Evolutionary conservation across 2,888 invertebrate species (phyloP).

Genomic region (Ichneumoninae sp.): DNA sequence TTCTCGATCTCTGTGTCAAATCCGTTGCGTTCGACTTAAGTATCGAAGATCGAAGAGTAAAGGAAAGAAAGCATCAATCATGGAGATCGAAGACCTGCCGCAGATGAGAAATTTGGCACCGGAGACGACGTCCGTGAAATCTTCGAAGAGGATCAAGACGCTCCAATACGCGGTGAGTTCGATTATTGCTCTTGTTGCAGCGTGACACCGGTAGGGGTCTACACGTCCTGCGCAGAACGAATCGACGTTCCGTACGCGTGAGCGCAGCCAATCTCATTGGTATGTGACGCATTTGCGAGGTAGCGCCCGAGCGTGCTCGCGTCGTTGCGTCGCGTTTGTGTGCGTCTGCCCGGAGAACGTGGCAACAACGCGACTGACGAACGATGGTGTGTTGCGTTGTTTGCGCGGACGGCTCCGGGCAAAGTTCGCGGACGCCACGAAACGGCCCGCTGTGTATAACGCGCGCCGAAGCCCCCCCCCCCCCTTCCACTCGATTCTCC

Average conservation of each 20-base stretch:
- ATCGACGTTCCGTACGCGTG: slow-evolving; percentile 18
- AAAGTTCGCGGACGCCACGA: slow-evolving; percentile 65
- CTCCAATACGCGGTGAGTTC: slow-evolving; percentile 70
- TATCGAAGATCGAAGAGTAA: neutral
- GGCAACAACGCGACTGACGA: slow-evolving; percentile 68
- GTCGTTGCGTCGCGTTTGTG: neutral
- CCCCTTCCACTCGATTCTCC: neutral
- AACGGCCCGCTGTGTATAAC: neutral
- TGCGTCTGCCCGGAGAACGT: slow-evolving; percentile 44
- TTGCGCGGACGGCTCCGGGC: slow-evolving; percentile 64
- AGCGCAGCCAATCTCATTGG: neutral
- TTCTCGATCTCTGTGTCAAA: slow-evolving; percentile 11
- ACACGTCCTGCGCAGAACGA: slow-evolving; percentile 41
- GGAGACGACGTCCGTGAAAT: slow-evolving; percentile 71
- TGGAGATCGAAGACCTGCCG: slow-evolving; percentile 85
- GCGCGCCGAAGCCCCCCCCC: slow-evolving; percentile 5
- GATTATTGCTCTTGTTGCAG: neutral
- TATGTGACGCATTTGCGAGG: neutral
- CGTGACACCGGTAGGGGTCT: slow-evolving; percentile 19
- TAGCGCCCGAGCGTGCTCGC: neutral
- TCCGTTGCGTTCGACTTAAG: neutral
- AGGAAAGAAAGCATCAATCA: slow-evolving; percentile 56
- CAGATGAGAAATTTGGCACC: slow-evolving; percentile 86
- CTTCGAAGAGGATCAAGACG: slow-evolving; percentile 68
- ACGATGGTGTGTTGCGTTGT: neutral